Evolutionary conservation across 2,888 invertebrate genomes (phyloP).

Genomic region (Hirtodrosophila alboralis): DNA sequence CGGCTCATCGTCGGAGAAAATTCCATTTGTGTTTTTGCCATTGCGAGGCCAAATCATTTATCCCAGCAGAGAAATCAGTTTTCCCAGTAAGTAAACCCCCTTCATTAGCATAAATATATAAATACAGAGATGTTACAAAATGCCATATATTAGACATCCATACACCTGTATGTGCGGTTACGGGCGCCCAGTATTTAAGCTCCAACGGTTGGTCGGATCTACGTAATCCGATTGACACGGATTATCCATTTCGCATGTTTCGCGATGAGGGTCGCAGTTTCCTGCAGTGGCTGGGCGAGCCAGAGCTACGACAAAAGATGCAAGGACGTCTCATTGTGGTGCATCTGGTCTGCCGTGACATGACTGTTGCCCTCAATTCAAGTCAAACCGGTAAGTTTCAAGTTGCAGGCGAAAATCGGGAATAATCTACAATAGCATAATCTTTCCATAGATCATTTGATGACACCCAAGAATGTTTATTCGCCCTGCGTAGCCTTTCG

Average conservation of each 20-base stretch:
- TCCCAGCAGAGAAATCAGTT: conserved; percentile 93
- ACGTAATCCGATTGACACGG: conserved; percentile 90
- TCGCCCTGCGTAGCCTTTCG: conserved; percentile 94
- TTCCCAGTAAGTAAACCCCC: conserved; percentile 86
- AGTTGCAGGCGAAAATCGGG: not conserved
- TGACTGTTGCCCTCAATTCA: conserved; percentile 85
- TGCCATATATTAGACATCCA: conserved; percentile 87
- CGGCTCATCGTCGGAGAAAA: conserved; percentile 89
- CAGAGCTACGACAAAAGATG: conserved; percentile 90
- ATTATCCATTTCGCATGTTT: conserved; percentile 92
- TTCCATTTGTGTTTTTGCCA: conserved; percentile 94
- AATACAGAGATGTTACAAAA: not conserved
- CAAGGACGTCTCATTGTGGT: conserved; percentile 92
- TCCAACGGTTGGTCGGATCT: conserved; percentile 92
- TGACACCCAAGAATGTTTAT: conserved; percentile 87
- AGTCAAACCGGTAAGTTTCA: conserved; percentile 55
- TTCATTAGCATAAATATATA: conserved; percentile 15
- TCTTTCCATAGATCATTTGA: conserved; percentile 65
- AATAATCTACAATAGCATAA: not conserved
- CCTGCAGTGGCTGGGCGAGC: conserved; percentile 93
- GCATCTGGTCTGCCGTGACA: conserved; percentile 91
- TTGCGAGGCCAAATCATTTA: conserved; percentile 94
- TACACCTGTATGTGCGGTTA: conserved; percentile 93
- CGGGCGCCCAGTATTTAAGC: conserved; percentile 92
- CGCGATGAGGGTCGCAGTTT: conserved; percentile 92